phyloP scores from a whole-genome alignment of 2,113 vertebrate species.

The Oryzias curvinotus region DNA sequence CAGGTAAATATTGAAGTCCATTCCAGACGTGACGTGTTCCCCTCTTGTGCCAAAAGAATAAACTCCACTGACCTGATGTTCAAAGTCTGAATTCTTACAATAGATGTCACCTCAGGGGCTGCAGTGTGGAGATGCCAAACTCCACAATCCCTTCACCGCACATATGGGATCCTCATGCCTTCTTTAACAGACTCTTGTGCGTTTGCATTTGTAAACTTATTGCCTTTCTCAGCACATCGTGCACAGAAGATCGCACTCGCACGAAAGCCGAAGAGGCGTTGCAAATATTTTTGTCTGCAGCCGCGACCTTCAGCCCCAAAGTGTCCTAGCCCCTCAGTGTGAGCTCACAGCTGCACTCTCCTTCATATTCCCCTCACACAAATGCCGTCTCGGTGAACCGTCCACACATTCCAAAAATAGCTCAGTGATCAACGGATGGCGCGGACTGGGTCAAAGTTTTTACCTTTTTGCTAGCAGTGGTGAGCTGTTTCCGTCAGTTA shows the following conservation, averaged over 20 bases:
- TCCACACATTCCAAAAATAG: background rate
- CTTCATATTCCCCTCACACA: background rate
- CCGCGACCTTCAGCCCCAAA: constrained; percentile 55
- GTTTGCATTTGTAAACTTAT: constrained; percentile 12
- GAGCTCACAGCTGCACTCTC: constrained; percentile 46
- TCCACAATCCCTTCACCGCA: background rate
- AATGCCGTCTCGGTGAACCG: background rate
- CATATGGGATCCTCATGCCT: background rate
- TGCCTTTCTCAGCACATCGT: constrained; percentile 4
- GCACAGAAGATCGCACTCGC: constrained; percentile 4
- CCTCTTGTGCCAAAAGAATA: background rate
- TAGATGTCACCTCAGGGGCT: background rate
- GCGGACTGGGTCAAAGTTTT: constrained; percentile 21
- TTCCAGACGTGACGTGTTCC: background rate
- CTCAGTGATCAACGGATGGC: constrained; percentile 9
- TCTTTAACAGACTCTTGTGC: background rate
- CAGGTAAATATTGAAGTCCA: background rate
- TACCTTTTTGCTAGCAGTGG: constrained; percentile 61
- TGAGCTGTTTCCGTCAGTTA: constrained; percentile 45
- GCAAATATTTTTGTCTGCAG: constrained; percentile 60
- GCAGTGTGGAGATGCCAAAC: background rate
- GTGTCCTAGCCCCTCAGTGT: constrained; percentile 44
- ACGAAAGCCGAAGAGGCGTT: constrained; percentile 44
- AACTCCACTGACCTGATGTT: background rate
- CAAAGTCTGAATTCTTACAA: background rate